Conservation (phyloP, 2,888 invertebrate species). For the Rhimphoctona megacephalus region DNA sequence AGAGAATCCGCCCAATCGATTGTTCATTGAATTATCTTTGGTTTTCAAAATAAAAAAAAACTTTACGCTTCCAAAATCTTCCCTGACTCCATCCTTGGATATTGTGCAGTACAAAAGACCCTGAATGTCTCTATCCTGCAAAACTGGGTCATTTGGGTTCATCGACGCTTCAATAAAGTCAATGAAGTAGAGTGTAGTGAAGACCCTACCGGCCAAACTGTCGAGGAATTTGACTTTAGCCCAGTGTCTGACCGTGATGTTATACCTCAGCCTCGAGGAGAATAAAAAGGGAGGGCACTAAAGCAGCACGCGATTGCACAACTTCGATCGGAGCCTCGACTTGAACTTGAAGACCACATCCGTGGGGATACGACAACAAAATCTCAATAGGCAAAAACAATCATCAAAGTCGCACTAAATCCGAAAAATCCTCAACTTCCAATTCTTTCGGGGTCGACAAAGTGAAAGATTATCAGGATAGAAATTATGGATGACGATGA, state of each 20-base stretch:
- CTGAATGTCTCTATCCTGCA: not conserved
- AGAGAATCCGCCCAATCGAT: not conserved
- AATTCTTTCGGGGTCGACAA: not conserved
- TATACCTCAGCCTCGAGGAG: not conserved
- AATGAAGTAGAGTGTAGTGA: not conserved
- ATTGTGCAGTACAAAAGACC: not conserved
- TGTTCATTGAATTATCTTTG: not conserved
- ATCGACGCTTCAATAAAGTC: conserved; percentile 10
- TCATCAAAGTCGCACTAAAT: not conserved
- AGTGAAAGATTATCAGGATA: not conserved
- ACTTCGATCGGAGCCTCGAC: conserved; percentile 18
- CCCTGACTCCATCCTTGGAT: not conserved
- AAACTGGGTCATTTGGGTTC: not conserved
- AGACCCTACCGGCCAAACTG: not conserved
- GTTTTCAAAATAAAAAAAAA: not conserved
- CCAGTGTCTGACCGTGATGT: not conserved
- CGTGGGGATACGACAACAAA: not conserved
- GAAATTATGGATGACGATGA: conserved; percentile 56
- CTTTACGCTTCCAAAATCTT: not conserved
- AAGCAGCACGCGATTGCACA: conserved; percentile 14
- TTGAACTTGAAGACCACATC: conserved; percentile 48
- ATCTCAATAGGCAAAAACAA: not conserved
- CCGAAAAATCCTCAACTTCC: not conserved
- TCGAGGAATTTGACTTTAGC: conserved; percentile 40
- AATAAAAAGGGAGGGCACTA: not conserved